Evolutionary conservation across 2,113 vertebrate genomes (phyloP).

Genomic region (Dromas ardeola): DNA sequence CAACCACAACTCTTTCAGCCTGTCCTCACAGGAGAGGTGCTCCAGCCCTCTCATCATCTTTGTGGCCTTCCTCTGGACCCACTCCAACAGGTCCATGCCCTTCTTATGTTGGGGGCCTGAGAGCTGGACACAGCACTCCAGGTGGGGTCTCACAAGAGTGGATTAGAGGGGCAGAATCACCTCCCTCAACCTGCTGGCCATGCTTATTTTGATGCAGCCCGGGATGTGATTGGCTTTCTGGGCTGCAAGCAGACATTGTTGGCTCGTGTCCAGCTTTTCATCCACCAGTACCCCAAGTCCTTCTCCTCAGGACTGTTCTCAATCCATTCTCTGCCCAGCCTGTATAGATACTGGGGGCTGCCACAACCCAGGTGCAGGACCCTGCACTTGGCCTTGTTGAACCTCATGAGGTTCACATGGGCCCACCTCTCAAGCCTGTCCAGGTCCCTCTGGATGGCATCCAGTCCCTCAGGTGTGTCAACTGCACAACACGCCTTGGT

Average conservation of each 20-base stretch:
- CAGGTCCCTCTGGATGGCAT: not conserved
- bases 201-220: not conserved
- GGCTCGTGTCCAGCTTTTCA: not conserved
- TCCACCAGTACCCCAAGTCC: not conserved
- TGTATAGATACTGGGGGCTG: not conserved
- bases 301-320: not conserved
- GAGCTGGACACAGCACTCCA: not conserved
- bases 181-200: not conserved
- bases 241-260: not conserved
- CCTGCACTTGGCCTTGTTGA: not conserved
- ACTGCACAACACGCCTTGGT: not conserved
- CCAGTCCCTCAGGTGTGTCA: not conserved
- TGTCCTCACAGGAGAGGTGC: not conserved
- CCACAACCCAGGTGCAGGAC: not conserved
- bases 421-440: not conserved
- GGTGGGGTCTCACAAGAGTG: not conserved
- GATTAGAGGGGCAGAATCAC: not conserved
- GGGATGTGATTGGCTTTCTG: not conserved
- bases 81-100: not conserved
- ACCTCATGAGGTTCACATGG: not conserved
- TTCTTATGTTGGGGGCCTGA: not conserved
- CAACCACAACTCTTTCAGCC: not conserved
- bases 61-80: not conserved
- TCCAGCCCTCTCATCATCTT: not conserved
- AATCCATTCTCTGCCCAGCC: not conserved